Percentiles rank a stretch among this genome's conserved stretches.
phyloP scores from a whole-genome alignment of 2,113 vertebrate species.

The Hoplias malabaricus region DNA sequence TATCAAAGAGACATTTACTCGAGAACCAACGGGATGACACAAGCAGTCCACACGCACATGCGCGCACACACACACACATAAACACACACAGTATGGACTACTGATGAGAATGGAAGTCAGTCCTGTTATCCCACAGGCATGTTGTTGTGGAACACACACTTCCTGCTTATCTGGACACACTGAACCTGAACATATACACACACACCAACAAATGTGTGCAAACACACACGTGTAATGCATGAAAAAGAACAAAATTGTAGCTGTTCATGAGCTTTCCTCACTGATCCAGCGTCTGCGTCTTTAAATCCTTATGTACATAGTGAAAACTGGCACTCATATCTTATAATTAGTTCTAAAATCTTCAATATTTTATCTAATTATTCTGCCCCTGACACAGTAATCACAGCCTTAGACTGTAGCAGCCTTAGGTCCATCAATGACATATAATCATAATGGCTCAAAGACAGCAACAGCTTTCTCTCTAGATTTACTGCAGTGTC shows the following conservation, averaged over 20 bases:
- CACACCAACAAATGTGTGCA: slow-evolving; percentile 21
- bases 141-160: slow-evolving; percentile 27
- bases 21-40: slow-evolving; percentile 61
- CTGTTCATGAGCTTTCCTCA: slow-evolving; percentile 12
- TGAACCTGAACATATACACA: slow-evolving; percentile 20
- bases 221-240: too few species aligned
- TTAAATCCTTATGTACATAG: too few species aligned
- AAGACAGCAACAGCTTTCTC: background rate
- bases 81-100: slow-evolving; percentile 31
- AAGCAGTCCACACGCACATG: slow-evolving; percentile 58
- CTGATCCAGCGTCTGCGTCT: too few species aligned
- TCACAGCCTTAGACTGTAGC: background rate
- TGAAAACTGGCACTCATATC: background rate
- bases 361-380: background rate
- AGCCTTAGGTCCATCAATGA: background rate
- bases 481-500: too few species aligned
- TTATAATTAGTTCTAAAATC: background rate
- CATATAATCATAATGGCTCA: background rate
- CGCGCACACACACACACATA: slow-evolving; percentile 10
- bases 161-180: slow-evolving; percentile 26
- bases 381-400: background rate
- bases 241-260: background rate
- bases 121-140: slow-evolving; percentile 25
- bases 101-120: slow-evolving; percentile 34
- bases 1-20: slow-evolving; percentile 62